A percentile compares a stretch with the other conserved stretches of the same genome.
phyloP scores from a whole-genome alignment of 2,113 vertebrate genomes.

The Microtus ochrogaster region DNA sequence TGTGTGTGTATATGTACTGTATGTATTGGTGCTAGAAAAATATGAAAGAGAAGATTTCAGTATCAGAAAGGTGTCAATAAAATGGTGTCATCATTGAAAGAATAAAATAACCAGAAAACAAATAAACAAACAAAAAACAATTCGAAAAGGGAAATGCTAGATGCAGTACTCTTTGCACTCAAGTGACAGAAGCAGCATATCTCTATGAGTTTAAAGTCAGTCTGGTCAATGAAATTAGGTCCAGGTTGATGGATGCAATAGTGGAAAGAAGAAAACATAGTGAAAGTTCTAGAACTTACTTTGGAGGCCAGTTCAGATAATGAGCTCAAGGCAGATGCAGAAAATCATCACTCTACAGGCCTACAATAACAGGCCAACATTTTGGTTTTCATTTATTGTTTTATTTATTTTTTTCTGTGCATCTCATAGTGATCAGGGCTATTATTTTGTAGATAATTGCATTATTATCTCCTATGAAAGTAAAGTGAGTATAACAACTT shows the following conservation, averaged over 20 bases:
- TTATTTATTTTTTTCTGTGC: neutral
- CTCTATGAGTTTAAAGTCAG: neutral
- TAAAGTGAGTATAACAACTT: neutral
- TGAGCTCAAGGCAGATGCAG: neutral
- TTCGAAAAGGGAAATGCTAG: neutral
- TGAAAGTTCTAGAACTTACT: rapidly evolving
- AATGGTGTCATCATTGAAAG: neutral
- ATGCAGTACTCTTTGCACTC: neutral
- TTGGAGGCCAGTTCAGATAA: neutral
- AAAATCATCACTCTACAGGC: neutral
- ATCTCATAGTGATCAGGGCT: neutral
- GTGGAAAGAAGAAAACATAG: neutral
- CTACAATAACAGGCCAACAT: neutral
- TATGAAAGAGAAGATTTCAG: neutral
- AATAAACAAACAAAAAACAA: neutral
- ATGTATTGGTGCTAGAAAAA: neutral
- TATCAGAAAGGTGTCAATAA: neutral
- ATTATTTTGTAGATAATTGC: neutral
- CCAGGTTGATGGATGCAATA: rapidly evolving
- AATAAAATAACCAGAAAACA: neutral
- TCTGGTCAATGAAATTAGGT: neutral
- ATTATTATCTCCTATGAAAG: neutral
- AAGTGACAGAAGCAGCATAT: neutral
- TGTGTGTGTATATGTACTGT: neutral
- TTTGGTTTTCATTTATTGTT: neutral